Base-by-base conservation (phyloP, 2,113 vertebrate species). In the Amblyornis subalaris region DNA sequence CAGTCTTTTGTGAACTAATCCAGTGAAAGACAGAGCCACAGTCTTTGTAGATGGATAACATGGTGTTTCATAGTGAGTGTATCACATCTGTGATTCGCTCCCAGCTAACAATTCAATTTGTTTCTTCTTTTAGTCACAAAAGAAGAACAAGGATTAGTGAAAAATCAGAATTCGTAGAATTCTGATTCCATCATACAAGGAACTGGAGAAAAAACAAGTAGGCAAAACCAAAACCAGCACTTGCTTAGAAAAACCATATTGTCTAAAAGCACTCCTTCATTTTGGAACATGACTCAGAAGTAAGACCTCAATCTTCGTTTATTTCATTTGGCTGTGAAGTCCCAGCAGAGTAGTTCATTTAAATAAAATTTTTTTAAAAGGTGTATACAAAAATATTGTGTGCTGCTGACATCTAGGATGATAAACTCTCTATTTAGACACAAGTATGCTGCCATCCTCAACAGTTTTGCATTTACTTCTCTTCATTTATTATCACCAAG, bases 371-470 rank as follows among this genome's bases (percentile, higher is more conserved):
- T 48, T 44, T 35, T 44, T 44, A 58, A 65, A 45, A 85, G n/a
- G 17, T 22, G 3, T 10, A 42, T 55, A 55, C 35, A 57, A n/a
- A 48, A 26, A 62, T 14, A 74, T 21, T 66, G 18, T 47, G 26
- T 45, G 29, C 51, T 72, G 83, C 54, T 88, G 84, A 94, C 38
- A 84, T 65, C 54, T 70, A 92, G 55, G 76, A 89, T 90, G 77
- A 92, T 69, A 94, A 95, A 80, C 28, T 65, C 42, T 88, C 61
- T 94, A 22, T 87, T 93, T 90, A 88, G 48, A 92, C n/a, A 50
- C 14, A 98, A 94, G 70, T 67, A 64, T 62, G 20, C 38, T 69
- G 84, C 64, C 47, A 38, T 88, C 78, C 88, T 81, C 29, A 77
- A 75, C 65, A 74, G 40, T 84, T 93, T 50, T 69, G 17, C 58